A percentile compares a stretch with the other conserved stretches of the same genome.
Conservation (phyloP, 2,113 vertebrate species). For the Tauraco erythrolophus region DNA sequence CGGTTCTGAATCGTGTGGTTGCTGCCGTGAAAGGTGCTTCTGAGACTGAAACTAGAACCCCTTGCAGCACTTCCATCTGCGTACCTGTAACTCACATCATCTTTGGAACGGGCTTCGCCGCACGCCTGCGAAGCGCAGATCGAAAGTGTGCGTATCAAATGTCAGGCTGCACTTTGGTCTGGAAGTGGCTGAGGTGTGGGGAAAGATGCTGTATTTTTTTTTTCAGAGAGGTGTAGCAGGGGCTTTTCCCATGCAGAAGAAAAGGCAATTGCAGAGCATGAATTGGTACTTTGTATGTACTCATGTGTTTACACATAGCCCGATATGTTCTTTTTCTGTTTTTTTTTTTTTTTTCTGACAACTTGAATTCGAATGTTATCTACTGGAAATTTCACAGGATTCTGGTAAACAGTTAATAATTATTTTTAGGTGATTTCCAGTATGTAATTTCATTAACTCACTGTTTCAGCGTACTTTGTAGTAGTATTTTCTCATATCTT, state of each 20-base stretch:
- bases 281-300: neutral
- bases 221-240: slow-evolving; percentile 47
- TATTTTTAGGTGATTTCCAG: slow-evolving; percentile 62
- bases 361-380: slow-evolving; percentile 51
- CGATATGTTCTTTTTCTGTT: neutral
- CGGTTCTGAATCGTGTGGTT: slow-evolving; percentile 51
- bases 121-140: neutral
- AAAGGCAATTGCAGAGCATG: neutral
- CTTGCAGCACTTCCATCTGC: slow-evolving; percentile 57
- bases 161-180: slow-evolving; percentile 44
- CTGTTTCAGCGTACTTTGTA: neutral
- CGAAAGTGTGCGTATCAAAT: slow-evolving; percentile 39
- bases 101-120: slow-evolving; percentile 51
- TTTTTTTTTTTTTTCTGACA: neutral
- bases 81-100: slow-evolving; percentile 68
- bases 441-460: slow-evolving; percentile 33
- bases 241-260: slow-evolving; percentile 63
- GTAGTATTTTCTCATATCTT: neutral
- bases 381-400: slow-evolving; percentile 53
- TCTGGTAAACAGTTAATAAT: slow-evolving; percentile 67
- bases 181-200: slow-evolving; percentile 28
- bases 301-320: neutral
- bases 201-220: slow-evolving; percentile 30
- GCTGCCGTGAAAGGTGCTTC: slow-evolving; percentile 30
- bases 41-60: slow-evolving; percentile 42